These are phyloP conservation scores for Cephus sareptanus DNA, from an alignment of 2,888 invertebrate species.

Conservation along the genomic window DNA sequence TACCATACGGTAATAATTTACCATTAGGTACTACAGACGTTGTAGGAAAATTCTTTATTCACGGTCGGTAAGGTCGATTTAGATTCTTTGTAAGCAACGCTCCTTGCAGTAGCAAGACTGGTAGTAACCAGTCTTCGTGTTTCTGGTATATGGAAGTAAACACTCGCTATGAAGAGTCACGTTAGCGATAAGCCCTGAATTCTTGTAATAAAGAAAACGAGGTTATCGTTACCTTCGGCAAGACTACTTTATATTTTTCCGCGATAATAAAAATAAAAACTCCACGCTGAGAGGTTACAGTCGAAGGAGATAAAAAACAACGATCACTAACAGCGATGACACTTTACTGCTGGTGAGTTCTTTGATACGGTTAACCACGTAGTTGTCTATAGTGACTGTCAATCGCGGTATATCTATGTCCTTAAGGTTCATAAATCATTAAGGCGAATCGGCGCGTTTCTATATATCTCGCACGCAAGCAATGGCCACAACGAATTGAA, in stretches of 20 bases:
- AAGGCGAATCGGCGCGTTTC: background rate
- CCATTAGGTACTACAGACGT: background rate
- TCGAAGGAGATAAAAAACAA: background rate
- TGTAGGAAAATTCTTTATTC: background rate
- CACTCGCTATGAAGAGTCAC: background rate
- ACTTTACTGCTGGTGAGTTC: background rate
- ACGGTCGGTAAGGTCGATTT: background rate
- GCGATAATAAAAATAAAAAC: background rate
- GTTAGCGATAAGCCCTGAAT: background rate
- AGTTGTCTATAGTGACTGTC: background rate
- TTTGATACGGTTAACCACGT: background rate
- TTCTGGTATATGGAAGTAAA: background rate
- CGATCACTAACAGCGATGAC: background rate
- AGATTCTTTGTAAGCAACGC: background rate
- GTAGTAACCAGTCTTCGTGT: background rate
- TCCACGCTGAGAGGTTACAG: background rate
- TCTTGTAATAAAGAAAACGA: background rate
- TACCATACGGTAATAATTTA: background rate
- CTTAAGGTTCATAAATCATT: background rate
- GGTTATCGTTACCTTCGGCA: slow-evolving; percentile 3
- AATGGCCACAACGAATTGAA: background rate
- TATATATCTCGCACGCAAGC: background rate
- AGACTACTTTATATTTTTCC: background rate
- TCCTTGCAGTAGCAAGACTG: too few species aligned
- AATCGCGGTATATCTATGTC: background rate